A percentile compares a stretch with the other conserved stretches of the same genome.
Evolutionary conservation across 1,140 invertebrate species (phyloP).

Genomic region (Brevipalpus yothersi): DNA sequence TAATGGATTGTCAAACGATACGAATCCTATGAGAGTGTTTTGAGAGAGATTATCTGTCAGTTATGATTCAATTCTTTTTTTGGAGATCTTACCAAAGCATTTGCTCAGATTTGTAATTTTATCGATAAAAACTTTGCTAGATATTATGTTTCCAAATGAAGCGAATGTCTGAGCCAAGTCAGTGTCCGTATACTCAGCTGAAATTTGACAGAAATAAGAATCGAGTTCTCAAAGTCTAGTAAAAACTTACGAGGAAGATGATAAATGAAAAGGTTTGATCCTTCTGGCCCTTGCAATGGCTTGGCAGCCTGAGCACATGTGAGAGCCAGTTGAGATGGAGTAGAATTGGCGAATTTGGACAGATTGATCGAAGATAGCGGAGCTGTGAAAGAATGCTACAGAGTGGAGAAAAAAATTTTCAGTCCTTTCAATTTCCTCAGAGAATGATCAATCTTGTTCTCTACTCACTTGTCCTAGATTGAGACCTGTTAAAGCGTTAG

Average conservation of each 20-base stretch:
- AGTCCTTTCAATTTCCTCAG: neutral
- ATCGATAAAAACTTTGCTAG: constrained; percentile 97
- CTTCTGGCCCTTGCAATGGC: constrained; percentile 13
- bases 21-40: constrained; percentile 37
- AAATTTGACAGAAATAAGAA: neutral
- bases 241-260: constrained; percentile 8
- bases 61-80: neutral
- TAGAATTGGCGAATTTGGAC: neutral
- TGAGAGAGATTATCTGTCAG: no score
- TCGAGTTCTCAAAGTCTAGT: neutral
- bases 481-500: neutral
- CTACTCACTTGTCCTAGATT: no score
- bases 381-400: neutral
- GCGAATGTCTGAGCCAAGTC: constrained; percentile 81
- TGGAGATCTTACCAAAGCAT: constrained; percentile 51
- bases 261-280: constrained; percentile 13
- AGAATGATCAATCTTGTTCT: neutral
- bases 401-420: no score
- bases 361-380: neutral
- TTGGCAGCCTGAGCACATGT: neutral
- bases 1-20: constrained; percentile 76
- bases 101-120: constrained; percentile 94
- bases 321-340: neutral
- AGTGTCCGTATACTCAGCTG: constrained; percentile 61
- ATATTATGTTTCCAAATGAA: constrained; percentile 86